Percentiles rank a stretch among this genome's conserved stretches.
phyloP scores from a whole-genome alignment of 2,888 invertebrate genomes.

The Hemaris fuciformis region DNA sequence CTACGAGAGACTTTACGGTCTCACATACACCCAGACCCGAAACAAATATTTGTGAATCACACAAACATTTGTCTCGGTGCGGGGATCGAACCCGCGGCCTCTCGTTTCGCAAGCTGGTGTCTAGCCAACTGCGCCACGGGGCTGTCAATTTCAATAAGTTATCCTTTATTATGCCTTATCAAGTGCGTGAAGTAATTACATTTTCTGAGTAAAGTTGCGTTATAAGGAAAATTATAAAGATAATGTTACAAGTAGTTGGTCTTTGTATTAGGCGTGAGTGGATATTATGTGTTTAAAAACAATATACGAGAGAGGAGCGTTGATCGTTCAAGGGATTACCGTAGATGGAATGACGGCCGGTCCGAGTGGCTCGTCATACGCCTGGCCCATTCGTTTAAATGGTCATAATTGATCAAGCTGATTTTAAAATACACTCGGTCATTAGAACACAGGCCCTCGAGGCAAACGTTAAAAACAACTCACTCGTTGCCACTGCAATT shows the following conservation, averaged over 20 bases:
- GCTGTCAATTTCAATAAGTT: too few relatives aligned
- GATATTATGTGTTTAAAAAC: slow-evolving; percentile 32
- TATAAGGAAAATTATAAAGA: not conserved
- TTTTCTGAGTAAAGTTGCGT: not conserved
- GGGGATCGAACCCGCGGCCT: too few relatives aligned
- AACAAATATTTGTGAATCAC: too few relatives aligned
- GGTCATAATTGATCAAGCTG: slow-evolving; percentile 70
- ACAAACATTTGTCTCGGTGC: too few relatives aligned
- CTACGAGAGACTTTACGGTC: too few relatives aligned
- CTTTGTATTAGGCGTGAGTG: slow-evolving; percentile 7
- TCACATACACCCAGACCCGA: too few relatives aligned
- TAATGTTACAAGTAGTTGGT: not conserved
- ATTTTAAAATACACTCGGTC: slow-evolving; percentile 61
- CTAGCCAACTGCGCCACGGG: too few relatives aligned
- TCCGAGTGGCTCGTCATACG: slow-evolving; percentile 58
- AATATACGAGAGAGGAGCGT: slow-evolving; percentile 61
- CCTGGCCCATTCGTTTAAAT: slow-evolving; percentile 65
- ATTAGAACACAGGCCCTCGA: slow-evolving; percentile 54
- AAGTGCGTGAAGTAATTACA: not conserved
- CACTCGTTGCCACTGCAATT: slow-evolving; percentile 10
- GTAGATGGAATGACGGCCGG: slow-evolving; percentile 67
- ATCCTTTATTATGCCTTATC: too few relatives aligned
- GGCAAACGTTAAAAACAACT: not conserved
- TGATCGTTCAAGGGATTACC: slow-evolving; percentile 69
- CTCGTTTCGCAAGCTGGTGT: too few relatives aligned